These are phyloP conservation scores for Rhyacophila evoluta DNA, from an alignment of 2,888 invertebrate genomes.

Conservation along the genomic window DNA sequence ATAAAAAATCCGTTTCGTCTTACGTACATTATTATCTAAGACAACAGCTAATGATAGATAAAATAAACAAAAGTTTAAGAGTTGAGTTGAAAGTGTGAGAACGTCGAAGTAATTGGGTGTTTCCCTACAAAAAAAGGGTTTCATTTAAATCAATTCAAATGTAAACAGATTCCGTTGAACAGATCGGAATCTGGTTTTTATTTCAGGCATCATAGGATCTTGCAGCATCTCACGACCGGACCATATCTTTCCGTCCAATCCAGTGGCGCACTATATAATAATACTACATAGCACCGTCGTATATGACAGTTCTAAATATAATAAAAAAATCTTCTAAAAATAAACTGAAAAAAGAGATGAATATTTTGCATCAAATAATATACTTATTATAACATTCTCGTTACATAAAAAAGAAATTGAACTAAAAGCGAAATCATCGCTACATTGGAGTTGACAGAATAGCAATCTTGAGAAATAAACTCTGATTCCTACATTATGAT, in stretches of 20 bases:
- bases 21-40: background rate
- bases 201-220: constrained; percentile 28
- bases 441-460: too few species aligned
- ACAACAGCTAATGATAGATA: background rate
- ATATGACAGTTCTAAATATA: too few species aligned
- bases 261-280: background rate
- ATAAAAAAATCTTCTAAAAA: too few species aligned
- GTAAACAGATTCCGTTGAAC: constrained; percentile 26
- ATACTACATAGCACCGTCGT: too few species aligned
- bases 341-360: too few species aligned
- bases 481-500: too few species aligned
- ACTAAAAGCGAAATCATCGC: too few species aligned
- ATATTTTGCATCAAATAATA: too few species aligned
- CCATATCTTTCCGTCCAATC: background rate
- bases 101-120: constrained; percentile 30
- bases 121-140: constrained; percentile 15
- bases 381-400: too few species aligned
- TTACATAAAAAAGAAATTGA: too few species aligned
- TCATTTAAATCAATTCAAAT: constrained; percentile 29
- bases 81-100: constrained; percentile 16
- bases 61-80: background rate
- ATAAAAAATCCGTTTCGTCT: too few species aligned
- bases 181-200: constrained; percentile 36
- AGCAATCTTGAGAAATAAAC: too few species aligned
- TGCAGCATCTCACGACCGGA: constrained; percentile 19